phyloP scores from a whole-genome alignment of 1,140 invertebrate genomes.

The Euwallacea fornicatus region DNA sequence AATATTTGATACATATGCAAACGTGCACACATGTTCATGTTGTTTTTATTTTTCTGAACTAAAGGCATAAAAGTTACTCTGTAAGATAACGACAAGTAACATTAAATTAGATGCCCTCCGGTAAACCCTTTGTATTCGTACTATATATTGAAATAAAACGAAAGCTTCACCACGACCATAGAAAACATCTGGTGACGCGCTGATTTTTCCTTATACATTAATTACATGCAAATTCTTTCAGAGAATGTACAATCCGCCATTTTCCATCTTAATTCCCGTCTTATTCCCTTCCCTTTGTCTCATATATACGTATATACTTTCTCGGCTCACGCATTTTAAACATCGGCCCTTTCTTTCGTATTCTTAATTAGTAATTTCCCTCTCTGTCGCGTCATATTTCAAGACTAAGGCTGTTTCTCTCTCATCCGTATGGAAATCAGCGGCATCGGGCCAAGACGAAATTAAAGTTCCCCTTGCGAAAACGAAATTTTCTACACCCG shows the following conservation, averaged over 20 bases:
- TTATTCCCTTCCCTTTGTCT: constrained; percentile 52
- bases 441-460: constrained; percentile 52
- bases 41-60: neutral
- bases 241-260: constrained; percentile 53
- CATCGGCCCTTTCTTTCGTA: constrained; percentile 54
- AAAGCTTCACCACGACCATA: constrained; percentile 39
- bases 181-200: constrained; percentile 43
- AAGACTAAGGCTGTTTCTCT: constrained; percentile 36
- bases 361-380: constrained; percentile 53
- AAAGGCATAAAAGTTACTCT: neutral
- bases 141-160: constrained; percentile 31
- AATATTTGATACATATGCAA: neutral
- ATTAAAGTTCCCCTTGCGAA: constrained; percentile 53
- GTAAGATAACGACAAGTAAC: neutral
- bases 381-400: constrained; percentile 40
- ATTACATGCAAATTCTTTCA: constrained; percentile 54
- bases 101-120: neutral
- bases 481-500: constrained; percentile 54
- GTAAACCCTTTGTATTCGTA: constrained; percentile 4
- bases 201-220: constrained; percentile 54
- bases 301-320: constrained; percentile 54
- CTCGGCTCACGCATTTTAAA: constrained; percentile 54
- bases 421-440: constrained; percentile 49
- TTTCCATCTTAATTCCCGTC: constrained; percentile 52
- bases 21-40: neutral